Evolutionary conservation across 2,797 vertebrate genomes (phyloP), one percentile per base, ranked within the genome.

Genomic region (Masticophis lateralis): DNA sequence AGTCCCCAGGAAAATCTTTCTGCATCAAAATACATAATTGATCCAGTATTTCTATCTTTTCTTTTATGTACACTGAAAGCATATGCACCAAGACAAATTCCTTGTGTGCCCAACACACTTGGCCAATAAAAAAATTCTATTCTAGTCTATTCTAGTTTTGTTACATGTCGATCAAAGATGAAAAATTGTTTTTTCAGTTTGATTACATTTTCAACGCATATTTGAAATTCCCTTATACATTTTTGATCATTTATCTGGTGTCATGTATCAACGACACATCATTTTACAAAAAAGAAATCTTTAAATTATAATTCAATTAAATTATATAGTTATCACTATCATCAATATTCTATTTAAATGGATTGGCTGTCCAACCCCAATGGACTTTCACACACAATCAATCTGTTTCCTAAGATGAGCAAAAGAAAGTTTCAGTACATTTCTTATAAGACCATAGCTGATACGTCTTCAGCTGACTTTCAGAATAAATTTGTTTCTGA

Each of bases 401-500:
- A 83, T 83, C 47, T 93, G 94, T 95, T 95, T 95, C 22, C 2
- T 32, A 88, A 86, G 55, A 89, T 56, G 89, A 87, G 47, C 87
- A 89, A 74, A 47, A 95, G 94, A 94, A 86, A n/a, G n/a, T 83
- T 90, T 97, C 94, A 2, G 53, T 95, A 91, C 96, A 96, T 97
- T 96, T 95, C 95, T 91, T 95, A 94, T 93, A 88, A 93, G 57
- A 27, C 7, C 0, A 0, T 97, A 96, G 96, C 95, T 97, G 97
- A 97, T 97, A 95, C 59, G 88, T 96, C 96, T 97, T 97, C 96
- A 95, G 96, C 96, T 96, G 96, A 95, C 95, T 97, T 96, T 89
- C 66, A 94, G 95, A 96, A 96, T n/a, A 93, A 97, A 87, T 96
- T 96, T 96, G 96, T 95, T 92, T 95, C 94, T 97, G 97, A 97